Conservation (phyloP, 1,140 invertebrate genomes). For the Drepana arcuata region DNA sequence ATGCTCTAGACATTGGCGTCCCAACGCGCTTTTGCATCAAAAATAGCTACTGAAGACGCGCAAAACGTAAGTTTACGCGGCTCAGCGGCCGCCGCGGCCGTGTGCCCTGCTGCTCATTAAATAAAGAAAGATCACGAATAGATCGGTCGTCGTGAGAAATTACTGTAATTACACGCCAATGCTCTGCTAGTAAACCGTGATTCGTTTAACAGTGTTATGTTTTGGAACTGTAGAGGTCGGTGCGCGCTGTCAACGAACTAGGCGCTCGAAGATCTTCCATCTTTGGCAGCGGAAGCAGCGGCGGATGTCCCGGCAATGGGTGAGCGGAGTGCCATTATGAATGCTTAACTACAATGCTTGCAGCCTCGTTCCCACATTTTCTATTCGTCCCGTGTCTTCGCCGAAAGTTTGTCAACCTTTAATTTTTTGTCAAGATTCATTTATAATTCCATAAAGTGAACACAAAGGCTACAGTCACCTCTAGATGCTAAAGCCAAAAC, state of each 20-base stretch:
- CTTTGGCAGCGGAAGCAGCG: conserved; percentile 68
- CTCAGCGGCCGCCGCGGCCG: conserved; percentile 47
- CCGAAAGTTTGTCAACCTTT: conserved; percentile 68
- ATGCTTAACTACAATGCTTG: conserved; percentile 61
- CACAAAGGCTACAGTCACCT: too few relatives aligned
- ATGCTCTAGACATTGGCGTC: conserved; percentile 70
- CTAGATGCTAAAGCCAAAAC: too few relatives aligned
- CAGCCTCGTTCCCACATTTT: conserved; percentile 58
- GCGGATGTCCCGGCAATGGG: conserved; percentile 67
- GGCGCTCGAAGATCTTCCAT: conserved; percentile 55
- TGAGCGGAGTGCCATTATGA: conserved; percentile 63
- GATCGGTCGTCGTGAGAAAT: too few relatives aligned
- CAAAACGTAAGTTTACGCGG: conserved; percentile 54
- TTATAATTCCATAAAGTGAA: too few relatives aligned
- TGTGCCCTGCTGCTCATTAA: conserved; percentile 20
- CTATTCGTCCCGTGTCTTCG: conserved; percentile 60
- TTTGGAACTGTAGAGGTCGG: conserved; percentile 28
- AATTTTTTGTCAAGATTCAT: conserved; percentile 58
- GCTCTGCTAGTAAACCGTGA: too few relatives aligned
- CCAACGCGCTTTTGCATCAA: conserved; percentile 66
- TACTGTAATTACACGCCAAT: too few relatives aligned
- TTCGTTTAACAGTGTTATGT: conserved; percentile 49
- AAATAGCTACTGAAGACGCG: conserved; percentile 65
- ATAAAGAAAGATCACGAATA: too few relatives aligned
- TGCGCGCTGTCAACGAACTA: conserved; percentile 61